Conservation (phyloP, 2,113 vertebrate species). For the Thalassoma bifasciatum region DNA sequence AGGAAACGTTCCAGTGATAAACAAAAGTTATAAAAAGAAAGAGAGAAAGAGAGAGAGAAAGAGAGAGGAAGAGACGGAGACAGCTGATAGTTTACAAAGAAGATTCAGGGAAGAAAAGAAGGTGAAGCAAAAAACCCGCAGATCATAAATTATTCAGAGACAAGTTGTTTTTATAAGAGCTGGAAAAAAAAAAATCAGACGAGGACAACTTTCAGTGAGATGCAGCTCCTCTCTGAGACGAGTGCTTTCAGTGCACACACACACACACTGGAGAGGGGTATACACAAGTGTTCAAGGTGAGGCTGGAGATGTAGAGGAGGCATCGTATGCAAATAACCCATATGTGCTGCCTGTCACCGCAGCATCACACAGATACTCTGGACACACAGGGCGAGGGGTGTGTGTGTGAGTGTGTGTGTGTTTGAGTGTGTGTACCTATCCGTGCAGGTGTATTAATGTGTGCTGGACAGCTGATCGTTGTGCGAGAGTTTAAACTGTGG, state of each 20-base stretch:
- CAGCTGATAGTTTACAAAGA: slow-evolving; percentile 4
- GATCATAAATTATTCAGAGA: slow-evolving; percentile 72
- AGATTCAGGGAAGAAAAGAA: slow-evolving; percentile 22
- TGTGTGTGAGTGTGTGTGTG: slow-evolving; percentile 18
- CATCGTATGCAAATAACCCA: slow-evolving; percentile 62
- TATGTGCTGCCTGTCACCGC: slow-evolving; percentile 58
- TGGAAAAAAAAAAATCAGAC: slow-evolving; percentile 26
- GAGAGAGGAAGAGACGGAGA: background rate
- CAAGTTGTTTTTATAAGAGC: slow-evolving; percentile 59
- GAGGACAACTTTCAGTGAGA: slow-evolving; percentile 40
- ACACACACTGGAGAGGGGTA: slow-evolving; percentile 7
- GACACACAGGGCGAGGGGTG: slow-evolving; percentile 21
- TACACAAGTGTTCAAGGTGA: slow-evolving; percentile 50
- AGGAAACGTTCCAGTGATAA: background rate
- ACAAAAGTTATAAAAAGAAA: background rate
- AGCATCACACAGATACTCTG: slow-evolving; percentile 13
- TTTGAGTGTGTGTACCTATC: background rate
- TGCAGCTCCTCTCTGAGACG: slow-evolving; percentile 26
- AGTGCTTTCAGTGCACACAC: slow-evolving; percentile 1
- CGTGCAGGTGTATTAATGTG: background rate
- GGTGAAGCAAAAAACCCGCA: slow-evolving; percentile 46
- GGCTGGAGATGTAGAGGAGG: slow-evolving; percentile 33
- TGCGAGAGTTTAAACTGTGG: background rate
- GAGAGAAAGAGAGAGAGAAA: background rate
- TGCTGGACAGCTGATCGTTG: slow-evolving; percentile 9